These are phyloP conservation scores for Tetramorium alpestre DNA, from an alignment of 1,140 invertebrate genomes.

Conservation along the genomic window DNA sequence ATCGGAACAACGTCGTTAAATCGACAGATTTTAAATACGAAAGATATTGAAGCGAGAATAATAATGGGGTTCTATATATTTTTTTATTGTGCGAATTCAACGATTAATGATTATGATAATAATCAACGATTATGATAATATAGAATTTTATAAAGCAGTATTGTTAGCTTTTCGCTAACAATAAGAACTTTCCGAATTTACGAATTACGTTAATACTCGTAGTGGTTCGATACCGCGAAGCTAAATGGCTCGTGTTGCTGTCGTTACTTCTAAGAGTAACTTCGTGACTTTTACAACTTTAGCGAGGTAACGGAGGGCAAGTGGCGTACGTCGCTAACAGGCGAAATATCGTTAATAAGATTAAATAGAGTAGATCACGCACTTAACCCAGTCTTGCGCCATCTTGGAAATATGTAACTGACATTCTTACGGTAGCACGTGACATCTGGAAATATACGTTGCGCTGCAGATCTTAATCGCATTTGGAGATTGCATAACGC, in stretches of 20 bases:
- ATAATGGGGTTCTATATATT: background rate
- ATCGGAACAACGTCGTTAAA: background rate
- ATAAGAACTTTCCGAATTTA: constrained; percentile 14
- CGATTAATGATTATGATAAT: background rate
- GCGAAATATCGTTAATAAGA: constrained; percentile 11
- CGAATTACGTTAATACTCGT: background rate
- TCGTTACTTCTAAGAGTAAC: constrained; percentile 16
- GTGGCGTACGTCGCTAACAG: constrained; percentile 3
- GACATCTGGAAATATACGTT: background rate
- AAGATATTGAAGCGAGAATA: background rate
- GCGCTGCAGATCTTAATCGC: background rate
- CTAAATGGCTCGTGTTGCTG: background rate
- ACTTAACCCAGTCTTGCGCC: constrained; percentile 6
- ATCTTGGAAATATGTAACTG: background rate
- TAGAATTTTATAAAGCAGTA: background rate
- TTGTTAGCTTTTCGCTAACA: background rate
- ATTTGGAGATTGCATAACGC: background rate
- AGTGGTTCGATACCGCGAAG: background rate
- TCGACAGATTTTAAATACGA: background rate
- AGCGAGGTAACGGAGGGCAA: background rate
- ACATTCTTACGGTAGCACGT: background rate
- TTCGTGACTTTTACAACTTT: constrained; percentile 49
- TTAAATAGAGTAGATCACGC: constrained; percentile 29
- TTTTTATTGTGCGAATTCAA: background rate
- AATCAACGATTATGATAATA: no score